Evolutionary conservation across 2,797 vertebrate genomes (phyloP), one percentile per base, ranked within the genome.

Genomic region (Pygocentrus nattereri): DNA sequence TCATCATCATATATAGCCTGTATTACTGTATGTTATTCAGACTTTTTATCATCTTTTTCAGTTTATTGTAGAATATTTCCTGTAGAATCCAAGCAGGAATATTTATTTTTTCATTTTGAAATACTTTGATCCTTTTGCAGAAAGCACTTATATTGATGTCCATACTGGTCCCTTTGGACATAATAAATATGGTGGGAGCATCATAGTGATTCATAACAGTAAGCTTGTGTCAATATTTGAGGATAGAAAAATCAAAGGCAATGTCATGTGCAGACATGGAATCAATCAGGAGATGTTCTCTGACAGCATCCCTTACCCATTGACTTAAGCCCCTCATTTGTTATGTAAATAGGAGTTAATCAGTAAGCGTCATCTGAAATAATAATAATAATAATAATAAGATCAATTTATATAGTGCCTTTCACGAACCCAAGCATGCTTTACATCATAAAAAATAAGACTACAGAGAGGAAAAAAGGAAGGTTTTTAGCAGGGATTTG

Each of bases 261-360:
- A 79, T 74, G 82, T 77, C 69, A 70, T 38, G 31, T 64, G 64
- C 78, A 83, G 83, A 83, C 74, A 81, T 30, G 52, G 49, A 80
- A 76, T 80, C 78, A 68, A 69, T 84, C 59, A 74, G 31, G 64
- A 81, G 25, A 27, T 7, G 5, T 80, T 77, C 68, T 76, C 50
- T 72, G 67, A 79, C 47, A 76, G 31, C 76, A 73, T 65, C 52
- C 75, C 65, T 72, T 69, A 72, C 62, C 30, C 16, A 78, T 25
- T 68, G 47, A 74, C 71, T 68, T 82, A 80, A 83, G 58, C 84
- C 47, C 44, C 77, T 80, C 69, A 85, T 80, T 85, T 85, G 64
- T 74, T 77, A 81, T 85, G 81, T 64, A 83, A 85, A 83, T 81
- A 83, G 52, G 34, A 78, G 61, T 81, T 74, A 41, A 79, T 78